These are phyloP conservation scores for Nymphalis polychloros DNA, from an alignment of 2,888 invertebrate species.

Conservation along the genomic window DNA sequence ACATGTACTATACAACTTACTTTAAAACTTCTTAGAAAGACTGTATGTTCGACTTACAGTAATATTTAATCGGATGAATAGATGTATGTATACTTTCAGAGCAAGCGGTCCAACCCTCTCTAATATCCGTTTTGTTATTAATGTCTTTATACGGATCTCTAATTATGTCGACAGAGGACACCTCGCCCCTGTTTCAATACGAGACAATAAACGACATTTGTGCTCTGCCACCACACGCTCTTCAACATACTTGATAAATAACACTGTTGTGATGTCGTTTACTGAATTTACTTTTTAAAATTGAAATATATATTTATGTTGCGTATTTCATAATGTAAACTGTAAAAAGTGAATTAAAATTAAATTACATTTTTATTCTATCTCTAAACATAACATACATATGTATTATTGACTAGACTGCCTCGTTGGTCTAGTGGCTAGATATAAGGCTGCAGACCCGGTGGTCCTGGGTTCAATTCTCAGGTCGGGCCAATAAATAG, in stretches of 20 bases:
- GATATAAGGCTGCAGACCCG: too few species aligned
- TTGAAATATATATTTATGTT: background rate
- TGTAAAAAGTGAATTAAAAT: too few species aligned
- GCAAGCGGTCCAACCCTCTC: constrained; percentile 58
- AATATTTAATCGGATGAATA: background rate
- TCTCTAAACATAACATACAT: too few species aligned
- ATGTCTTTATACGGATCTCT: constrained; percentile 70
- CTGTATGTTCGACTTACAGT: too few species aligned
- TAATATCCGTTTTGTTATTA: constrained; percentile 77
- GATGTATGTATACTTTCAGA: constrained; percentile 37
- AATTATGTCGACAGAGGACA: constrained; percentile 62
- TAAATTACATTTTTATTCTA: too few species aligned
- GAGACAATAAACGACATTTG: constrained; percentile 46
- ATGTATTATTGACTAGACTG: too few species aligned
- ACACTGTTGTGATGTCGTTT: background rate
- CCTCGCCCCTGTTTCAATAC: constrained; percentile 51
- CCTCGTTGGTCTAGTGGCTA: too few species aligned
- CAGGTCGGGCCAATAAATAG: too few species aligned
- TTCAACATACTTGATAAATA: background rate
- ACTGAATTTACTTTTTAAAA: background rate
- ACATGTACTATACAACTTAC: too few species aligned
- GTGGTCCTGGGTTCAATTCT: too few species aligned
- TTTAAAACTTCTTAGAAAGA: too few species aligned
- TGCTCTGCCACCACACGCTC: constrained; percentile 49
- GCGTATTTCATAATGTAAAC: too few species aligned